These are phyloP conservation scores for Gobius niger DNA, from an alignment of 2,113 vertebrate genomes.

Conservation along the genomic window DNA sequence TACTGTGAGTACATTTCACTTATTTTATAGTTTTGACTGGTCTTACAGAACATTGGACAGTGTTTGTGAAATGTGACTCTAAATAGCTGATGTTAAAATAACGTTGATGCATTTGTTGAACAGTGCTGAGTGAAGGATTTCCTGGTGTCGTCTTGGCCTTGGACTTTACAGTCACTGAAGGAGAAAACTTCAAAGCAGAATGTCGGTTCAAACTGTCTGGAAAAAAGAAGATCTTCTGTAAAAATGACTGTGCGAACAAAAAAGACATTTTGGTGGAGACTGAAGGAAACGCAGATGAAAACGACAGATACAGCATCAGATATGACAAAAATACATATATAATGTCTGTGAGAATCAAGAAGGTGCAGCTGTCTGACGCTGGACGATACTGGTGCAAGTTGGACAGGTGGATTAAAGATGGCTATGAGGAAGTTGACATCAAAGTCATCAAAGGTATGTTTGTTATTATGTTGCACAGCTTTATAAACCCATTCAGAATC, in stretches of 20 bases:
- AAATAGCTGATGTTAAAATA: not conserved
- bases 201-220: not conserved
- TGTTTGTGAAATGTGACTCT: not conserved
- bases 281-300: not conserved
- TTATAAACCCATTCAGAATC: no score
- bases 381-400: not conserved
- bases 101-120: not conserved
- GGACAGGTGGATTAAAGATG: not conserved
- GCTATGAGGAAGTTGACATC: not conserved
- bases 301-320: not conserved
- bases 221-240: not conserved
- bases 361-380: not conserved
- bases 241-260: not conserved
- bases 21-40: not conserved
- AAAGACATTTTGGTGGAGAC: not conserved
- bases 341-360: not conserved
- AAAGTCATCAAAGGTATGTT: not conserved
- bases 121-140: not conserved
- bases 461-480: no score
- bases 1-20: not conserved
- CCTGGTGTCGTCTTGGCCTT: not conserved
- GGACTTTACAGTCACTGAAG: not conserved
- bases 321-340: not conserved
- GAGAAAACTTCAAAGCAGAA: not conserved
- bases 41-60: not conserved